A percentile compares a stretch with the other conserved stretches of the same genome.
These are phyloP conservation scores for Numenius arquata DNA, from an alignment of 2,113 vertebrate genomes.

Conservation along the genomic window DNA sequence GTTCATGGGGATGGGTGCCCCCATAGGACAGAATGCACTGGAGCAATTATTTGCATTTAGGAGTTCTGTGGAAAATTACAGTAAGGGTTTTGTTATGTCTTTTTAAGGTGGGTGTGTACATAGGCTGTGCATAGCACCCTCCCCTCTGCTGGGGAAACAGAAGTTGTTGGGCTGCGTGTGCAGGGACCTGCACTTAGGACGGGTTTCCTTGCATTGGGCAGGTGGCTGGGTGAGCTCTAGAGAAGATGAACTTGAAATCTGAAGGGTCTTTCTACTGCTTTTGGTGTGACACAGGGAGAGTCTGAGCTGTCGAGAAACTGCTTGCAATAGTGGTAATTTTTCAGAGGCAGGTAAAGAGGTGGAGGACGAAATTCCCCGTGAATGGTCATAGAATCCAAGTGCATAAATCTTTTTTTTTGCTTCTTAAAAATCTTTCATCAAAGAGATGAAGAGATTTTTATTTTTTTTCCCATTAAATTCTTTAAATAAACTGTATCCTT, in stretches of 20 bases:
- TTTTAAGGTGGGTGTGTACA: fast-evolving
- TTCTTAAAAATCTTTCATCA: neutral
- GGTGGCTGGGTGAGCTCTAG: neutral
- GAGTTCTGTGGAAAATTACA: fast-evolving
- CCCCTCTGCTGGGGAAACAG: neutral
- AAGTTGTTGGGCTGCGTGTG: too few species aligned
- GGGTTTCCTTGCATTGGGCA: neutral
- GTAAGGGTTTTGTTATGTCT: fast-evolving
- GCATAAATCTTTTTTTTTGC: neutral
- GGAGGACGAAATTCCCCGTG: neutral
- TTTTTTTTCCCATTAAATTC: neutral
- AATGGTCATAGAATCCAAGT: neutral
- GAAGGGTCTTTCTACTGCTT: neutral
- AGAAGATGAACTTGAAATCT: too few species aligned
- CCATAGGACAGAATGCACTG: neutral
- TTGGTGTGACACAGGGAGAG: neutral
- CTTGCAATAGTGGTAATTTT: neutral
- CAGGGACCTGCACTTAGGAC: neutral
- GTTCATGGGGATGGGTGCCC: neutral
- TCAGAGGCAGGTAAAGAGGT: neutral
- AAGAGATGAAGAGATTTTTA: neutral
- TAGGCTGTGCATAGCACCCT: fast-evolving
- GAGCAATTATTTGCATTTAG: neutral
- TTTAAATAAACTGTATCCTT: neutral
- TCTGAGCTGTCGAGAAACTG: neutral